Conservation (phyloP, 2,113 vertebrate species). For the Columba janthina region DNA sequence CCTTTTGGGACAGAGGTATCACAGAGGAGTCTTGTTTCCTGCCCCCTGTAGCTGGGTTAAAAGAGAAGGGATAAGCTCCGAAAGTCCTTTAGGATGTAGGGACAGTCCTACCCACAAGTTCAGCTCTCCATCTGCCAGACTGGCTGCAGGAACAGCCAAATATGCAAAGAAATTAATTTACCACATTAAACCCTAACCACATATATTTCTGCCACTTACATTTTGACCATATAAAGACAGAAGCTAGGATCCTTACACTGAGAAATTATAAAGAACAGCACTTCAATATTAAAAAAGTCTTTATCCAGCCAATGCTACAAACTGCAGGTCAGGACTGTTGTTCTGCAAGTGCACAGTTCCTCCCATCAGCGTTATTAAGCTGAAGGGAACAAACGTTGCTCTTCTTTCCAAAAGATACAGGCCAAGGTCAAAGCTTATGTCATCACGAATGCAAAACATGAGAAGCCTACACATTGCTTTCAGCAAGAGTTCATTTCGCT, state of each 20-base stretch:
- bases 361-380: not conserved
- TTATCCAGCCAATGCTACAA: not conserved
- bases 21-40: not conserved
- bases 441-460: constrained; percentile 63
- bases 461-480: constrained; percentile 50
- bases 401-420: constrained; percentile 21
- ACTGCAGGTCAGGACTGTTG: not conserved
- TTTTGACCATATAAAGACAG: not conserved
- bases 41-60: not conserved
- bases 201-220: not conserved
- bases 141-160: not conserved
- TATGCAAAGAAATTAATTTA: not conserved
- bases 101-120: not conserved
- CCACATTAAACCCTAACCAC: not conserved
- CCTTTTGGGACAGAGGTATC: not conserved
- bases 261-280: not conserved
- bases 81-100: not conserved
- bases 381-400: constrained; percentile 32
- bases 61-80: not conserved
- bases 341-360: not conserved
- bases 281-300: not conserved
- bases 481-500: constrained; percentile 59
- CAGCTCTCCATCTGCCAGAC: not conserved
- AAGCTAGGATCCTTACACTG: not conserved
- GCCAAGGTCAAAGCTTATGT: constrained; percentile 69